phyloP scores from a whole-genome alignment of 1,140 invertebrate species.

The Whitmania pigra region DNA sequence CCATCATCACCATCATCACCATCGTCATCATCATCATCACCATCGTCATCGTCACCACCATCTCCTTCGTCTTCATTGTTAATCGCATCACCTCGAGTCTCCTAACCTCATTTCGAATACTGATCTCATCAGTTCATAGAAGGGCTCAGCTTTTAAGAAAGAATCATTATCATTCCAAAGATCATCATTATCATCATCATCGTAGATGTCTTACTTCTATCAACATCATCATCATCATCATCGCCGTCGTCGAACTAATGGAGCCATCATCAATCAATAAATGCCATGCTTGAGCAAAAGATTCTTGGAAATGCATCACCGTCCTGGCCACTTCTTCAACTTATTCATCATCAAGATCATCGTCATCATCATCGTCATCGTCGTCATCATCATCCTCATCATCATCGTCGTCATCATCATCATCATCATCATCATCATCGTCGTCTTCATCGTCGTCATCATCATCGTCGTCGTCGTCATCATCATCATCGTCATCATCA shows the following conservation, averaged over 20 bases:
- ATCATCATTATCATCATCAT: too few relatives aligned
- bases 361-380: conserved; percentile 9
- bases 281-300: too few relatives aligned
- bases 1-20: conserved; percentile 18
- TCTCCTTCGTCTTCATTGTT: conserved; percentile 15
- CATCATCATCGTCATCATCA: neutral
- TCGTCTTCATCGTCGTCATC: neutral
- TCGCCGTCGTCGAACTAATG: neutral
- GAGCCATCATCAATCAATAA: too few relatives aligned
- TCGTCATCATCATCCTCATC: conserved; percentile 9
- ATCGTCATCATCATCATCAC: conserved; percentile 19
- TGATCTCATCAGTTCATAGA: too few relatives aligned
- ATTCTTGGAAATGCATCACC: too few relatives aligned
- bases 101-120: neutral
- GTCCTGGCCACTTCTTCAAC: too few relatives aligned
- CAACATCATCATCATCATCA: conserved; percentile 2
- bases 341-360: neutral
- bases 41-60: conserved; percentile 17
- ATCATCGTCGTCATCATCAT: neutral
- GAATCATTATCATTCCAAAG: too few relatives aligned
- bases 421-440: neutral
- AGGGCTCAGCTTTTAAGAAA: too few relatives aligned
- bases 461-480: conserved; percentile 1
- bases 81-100: neutral
- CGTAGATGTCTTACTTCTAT: neutral